Evolutionary conservation across 2,888 invertebrate species (phyloP), one percentile per base, ranked within the genome.

Genomic region (Tiliacea citrago): DNA sequence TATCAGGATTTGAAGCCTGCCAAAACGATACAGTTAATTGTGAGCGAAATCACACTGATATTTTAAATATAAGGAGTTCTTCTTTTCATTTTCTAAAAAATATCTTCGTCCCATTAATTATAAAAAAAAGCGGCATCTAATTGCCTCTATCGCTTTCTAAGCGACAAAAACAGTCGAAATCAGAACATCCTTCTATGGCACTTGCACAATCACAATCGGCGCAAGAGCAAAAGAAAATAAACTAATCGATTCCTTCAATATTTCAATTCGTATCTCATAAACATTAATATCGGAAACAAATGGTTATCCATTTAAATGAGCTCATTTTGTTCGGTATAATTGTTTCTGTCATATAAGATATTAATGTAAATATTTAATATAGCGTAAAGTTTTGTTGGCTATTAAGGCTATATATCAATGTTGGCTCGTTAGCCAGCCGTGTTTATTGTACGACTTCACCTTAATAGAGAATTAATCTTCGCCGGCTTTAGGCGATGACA

Each of bases 401-500:
- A 86, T 90, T 88, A 85, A 53, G 71, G 71, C 75, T 84, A 86
- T 90, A 88, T 86, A 88, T 90, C 83, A 88, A 68, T 82, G 85
- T 61, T 67, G 76, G 80, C 86, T 89, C 88, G 86, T 90, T 89
- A 89, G 83, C 51, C 58, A 53, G 72, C 78, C 68, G 79, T 83
- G 85, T 85, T 86, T 88, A 87, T 85, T 76, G 81, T 68, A 78
- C 82, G 74, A 83, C 86, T 88, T 85, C 84, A 76, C 76, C 83
- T 86, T 88, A 89, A 88, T 90, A 77, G 87, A 81, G 77, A 88
- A 89, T 91, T 91, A 91, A 91, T 93, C 92, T 90, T 89, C 79
- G 72, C 77, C 78, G 83, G 90, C 91, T 92, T 87, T 80, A 90
- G 92, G 93, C 93, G 82, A 90, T 90, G 91, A 89, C 93, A 92